These are phyloP conservation scores for Seriola quinqueradiata DNA, from an alignment of 2,113 vertebrate species.

Conservation along the genomic window DNA sequence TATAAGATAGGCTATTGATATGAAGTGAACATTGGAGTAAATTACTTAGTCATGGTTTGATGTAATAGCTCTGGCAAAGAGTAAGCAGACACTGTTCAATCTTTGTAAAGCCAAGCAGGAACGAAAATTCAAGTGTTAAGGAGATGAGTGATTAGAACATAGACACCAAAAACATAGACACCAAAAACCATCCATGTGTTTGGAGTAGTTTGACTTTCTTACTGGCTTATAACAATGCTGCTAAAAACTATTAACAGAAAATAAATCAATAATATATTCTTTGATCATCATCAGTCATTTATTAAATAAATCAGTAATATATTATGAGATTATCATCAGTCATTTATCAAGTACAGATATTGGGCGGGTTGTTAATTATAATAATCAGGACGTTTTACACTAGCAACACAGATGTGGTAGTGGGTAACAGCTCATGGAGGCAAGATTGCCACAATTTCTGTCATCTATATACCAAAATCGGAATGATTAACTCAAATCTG, in stretches of 20 bases:
- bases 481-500: not conserved
- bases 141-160: not conserved
- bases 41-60: conserved; percentile 51
- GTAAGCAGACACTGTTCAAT: not conserved
- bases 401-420: not conserved
- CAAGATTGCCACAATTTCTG: too few species aligned
- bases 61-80: conserved; percentile 22
- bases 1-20: conserved; percentile 24
- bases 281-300: not conserved
- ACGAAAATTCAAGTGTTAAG: not conserved
- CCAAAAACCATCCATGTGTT: conserved; percentile 1
- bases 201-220: not conserved
- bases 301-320: not conserved
- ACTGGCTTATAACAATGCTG: not conserved
- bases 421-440: not conserved
- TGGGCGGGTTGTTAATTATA: not conserved
- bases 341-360: not conserved
- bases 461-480: too few species aligned
- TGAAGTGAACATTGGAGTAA: conserved; percentile 47
- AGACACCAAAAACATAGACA: not conserved
- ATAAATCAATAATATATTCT: not conserved
- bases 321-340: not conserved
- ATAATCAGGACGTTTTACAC: too few species aligned
- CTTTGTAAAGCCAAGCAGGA: not conserved
- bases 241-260: not conserved